Base-by-base conservation (phyloP, 1,140 invertebrate species). In the Sitophilus oryzae region DNA sequence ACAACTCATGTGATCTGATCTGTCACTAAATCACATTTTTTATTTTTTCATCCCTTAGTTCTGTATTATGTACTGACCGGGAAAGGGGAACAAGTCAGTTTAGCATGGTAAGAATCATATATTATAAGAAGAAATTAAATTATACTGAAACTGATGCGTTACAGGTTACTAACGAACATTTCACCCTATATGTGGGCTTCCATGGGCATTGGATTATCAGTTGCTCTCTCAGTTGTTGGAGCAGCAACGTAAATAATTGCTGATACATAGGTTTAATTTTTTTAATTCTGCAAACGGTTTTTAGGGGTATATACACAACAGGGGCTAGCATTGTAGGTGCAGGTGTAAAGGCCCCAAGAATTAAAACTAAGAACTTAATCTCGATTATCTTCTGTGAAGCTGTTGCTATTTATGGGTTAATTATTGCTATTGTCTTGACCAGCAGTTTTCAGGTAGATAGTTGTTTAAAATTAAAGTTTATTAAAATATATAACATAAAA, bases 311-410 rank as follows among this genome's bases (percentile, higher is more conserved):
- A 62, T 91, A 95, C 72, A 95, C 93, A 21, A 96, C 93, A 19
- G 96, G 96, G 54, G 84, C 88, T 4, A 96, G 92, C 67, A 99
- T 99, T 70, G 77, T 98, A 42, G 96, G 96, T 48, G 96, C 89
- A 60, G 96, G 96, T 71, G 96, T 99, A 0, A 98, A 98, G 77
- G 93, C 96, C 15, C 96, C 96, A 3, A 79, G 96, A 64, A 99
- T 99, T 70, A 94, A 98, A 75, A 99, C 96, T 41, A 99, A 99
- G 76, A 99, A 99, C 76, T 82, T 99, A 63, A 96, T 99, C 58
- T 93, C 89, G 47, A 90, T 95, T 61, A 95, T 95, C 70, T 94
- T 95, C 73, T 95, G 91, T 71, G 91, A 95, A 77, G 91, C 91
- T 66, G 91, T 95, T 0, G 91, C 91, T 34, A 95, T 95, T 73